These are phyloP conservation scores for Magallana angulata DNA, from an alignment of 1,140 invertebrate genomes.

Conservation along the genomic window DNA sequence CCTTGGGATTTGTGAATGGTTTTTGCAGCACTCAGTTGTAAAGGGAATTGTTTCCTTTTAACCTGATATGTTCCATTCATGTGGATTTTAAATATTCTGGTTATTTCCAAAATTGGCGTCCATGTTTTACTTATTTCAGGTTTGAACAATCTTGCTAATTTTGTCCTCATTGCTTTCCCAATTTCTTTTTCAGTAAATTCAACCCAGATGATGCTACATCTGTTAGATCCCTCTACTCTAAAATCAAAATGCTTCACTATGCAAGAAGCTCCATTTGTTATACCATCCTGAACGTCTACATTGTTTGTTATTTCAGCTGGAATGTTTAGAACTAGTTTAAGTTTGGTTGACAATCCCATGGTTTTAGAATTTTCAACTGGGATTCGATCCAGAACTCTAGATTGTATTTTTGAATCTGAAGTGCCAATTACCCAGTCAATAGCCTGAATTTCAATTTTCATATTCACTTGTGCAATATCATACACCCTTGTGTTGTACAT, in stretches of 20 bases:
- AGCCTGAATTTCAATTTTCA: neutral
- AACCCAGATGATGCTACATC: slow-evolving; percentile 56
- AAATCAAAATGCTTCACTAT: slow-evolving; percentile 47
- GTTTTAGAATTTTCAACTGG: neutral
- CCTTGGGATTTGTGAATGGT: slow-evolving; percentile 51
- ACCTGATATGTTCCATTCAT: neutral
- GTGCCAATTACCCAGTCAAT: neutral
- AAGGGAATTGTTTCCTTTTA: slow-evolving; percentile 37
- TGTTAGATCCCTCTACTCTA: neutral
- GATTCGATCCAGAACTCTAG: neutral
- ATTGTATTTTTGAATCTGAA: neutral
- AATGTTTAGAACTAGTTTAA: too few species aligned
- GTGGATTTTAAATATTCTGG: slow-evolving; percentile 37
- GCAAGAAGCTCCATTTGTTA: slow-evolving; percentile 60
- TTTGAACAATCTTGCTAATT: slow-evolving; percentile 53
- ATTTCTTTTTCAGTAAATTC: slow-evolving; percentile 46
- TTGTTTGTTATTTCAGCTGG: slow-evolving; percentile 13
- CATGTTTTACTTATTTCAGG: slow-evolving; percentile 39
- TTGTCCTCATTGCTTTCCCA: slow-evolving; percentile 38
- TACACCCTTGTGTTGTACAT: neutral
- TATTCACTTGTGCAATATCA: neutral
- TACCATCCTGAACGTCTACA: slow-evolving; percentile 53
- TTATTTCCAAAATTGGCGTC: slow-evolving; percentile 59
- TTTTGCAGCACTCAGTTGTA: slow-evolving; percentile 33
- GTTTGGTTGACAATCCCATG: neutral